Percentiles rank a stretch among this genome's conserved stretches.
phyloP scores from a whole-genome alignment of 2,113 vertebrate species.

The Todiramphus chloris region DNA sequence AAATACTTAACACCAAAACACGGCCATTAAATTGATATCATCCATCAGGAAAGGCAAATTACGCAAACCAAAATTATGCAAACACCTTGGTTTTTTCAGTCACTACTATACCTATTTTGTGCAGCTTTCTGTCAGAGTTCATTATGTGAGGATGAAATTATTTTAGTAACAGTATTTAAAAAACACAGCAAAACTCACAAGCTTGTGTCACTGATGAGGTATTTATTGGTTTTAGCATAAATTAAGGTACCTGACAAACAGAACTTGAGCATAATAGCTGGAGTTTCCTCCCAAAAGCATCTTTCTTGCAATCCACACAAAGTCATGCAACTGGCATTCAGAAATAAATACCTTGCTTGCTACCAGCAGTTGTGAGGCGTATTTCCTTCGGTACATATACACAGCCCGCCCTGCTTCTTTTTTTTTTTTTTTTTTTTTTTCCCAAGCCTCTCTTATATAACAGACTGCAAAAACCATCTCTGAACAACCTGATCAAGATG shows the following conservation, averaged over 20 bases:
- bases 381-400: background rate
- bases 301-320: background rate
- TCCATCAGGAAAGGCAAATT: slow-evolving; percentile 14
- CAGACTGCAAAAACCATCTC: slow-evolving; percentile 53
- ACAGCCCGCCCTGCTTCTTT: background rate
- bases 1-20: background rate
- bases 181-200: background rate
- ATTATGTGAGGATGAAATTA: background rate
- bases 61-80: slow-evolving; percentile 42
- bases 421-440: background rate
- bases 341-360: background rate
- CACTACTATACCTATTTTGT: background rate
- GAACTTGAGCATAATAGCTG: background rate
- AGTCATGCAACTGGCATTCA: background rate
- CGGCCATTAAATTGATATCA: background rate
- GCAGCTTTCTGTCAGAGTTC: background rate
- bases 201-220: background rate
- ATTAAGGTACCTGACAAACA: background rate
- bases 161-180: background rate
- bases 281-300: background rate
- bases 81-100: background rate
- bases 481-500: slow-evolving; percentile 26
- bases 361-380: background rate
- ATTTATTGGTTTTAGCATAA: background rate
- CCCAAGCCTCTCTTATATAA: slow-evolving; percentile 56